These are phyloP conservation scores for Ceuthmochares aereus DNA, from an alignment of 2,113 vertebrate genomes.

Conservation along the genomic window DNA sequence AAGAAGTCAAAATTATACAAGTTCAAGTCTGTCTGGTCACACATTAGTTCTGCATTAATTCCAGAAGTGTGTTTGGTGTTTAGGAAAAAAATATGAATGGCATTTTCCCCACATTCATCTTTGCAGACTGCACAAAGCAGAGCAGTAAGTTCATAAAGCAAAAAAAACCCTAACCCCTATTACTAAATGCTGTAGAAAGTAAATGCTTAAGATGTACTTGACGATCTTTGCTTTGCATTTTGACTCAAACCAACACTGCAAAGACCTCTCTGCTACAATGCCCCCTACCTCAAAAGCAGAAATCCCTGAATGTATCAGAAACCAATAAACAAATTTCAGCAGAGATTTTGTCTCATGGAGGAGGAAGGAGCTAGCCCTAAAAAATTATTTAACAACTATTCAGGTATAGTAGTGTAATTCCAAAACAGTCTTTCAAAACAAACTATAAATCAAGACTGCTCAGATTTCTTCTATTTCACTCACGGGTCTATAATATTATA, in stretches of 20 bases:
- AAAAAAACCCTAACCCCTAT: not conserved
- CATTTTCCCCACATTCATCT: not conserved
- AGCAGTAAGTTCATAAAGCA: not conserved
- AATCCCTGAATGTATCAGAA: not conserved
- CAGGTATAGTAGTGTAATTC: not conserved
- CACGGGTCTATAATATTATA: not conserved
- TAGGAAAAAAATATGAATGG: not conserved
- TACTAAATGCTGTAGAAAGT: not conserved
- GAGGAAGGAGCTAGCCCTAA: not conserved
- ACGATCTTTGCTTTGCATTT: not conserved
- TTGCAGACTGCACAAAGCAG: not conserved
- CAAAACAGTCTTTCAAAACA: not conserved
- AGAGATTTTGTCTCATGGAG: not conserved
- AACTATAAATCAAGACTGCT: not conserved
- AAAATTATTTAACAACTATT: not conserved
- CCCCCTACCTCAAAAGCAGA: not conserved
- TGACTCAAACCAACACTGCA: not conserved
- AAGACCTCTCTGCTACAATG: not conserved
- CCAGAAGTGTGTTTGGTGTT: not conserved
- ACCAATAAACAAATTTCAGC: not conserved
- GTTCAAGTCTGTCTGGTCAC: not conserved
- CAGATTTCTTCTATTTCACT: not conserved
- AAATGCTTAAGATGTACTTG: not conserved
- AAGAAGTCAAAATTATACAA: not conserved
- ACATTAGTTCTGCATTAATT: not conserved